Evolutionary conservation across 2,113 vertebrate genomes (phyloP).

Genomic region (Boleophthalmus pectinirostris): DNA sequence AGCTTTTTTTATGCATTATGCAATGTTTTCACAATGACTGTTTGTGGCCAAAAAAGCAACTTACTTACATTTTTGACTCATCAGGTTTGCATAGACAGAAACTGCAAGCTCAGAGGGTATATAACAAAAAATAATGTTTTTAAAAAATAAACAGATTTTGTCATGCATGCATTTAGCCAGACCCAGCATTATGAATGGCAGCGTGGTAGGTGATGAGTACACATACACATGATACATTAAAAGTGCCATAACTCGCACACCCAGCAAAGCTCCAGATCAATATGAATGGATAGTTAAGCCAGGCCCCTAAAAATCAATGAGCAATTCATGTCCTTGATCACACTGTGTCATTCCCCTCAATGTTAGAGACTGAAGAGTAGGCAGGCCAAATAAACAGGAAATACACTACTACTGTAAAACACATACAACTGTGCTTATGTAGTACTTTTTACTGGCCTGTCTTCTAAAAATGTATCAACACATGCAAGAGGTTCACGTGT

Average conservation of each 20-base stretch:
- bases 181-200: constrained; percentile 63
- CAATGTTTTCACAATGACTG: constrained; percentile 13
- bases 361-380: constrained; percentile 73
- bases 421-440: neutral
- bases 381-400: constrained; percentile 44
- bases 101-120: neutral
- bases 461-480: neutral
- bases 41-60: constrained; percentile 25
- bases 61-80: constrained; percentile 3
- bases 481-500: neutral
- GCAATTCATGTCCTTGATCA: constrained; percentile 86
- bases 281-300: constrained; percentile 85
- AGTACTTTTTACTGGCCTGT: neutral
- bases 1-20: neutral
- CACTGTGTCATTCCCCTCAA: constrained; percentile 80
- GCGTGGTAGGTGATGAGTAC: constrained; percentile 66
- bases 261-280: constrained; percentile 83
- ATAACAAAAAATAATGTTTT: neutral
- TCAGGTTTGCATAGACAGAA: neutral
- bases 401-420: constrained; percentile 13
- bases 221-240: constrained; percentile 80
- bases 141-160: neutral
- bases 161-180: constrained; percentile 46
- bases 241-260: constrained; percentile 79
- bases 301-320: constrained; percentile 83